Conservation (phyloP, 2,888 invertebrate genomes). For the Alentia gelatinosa region DNA sequence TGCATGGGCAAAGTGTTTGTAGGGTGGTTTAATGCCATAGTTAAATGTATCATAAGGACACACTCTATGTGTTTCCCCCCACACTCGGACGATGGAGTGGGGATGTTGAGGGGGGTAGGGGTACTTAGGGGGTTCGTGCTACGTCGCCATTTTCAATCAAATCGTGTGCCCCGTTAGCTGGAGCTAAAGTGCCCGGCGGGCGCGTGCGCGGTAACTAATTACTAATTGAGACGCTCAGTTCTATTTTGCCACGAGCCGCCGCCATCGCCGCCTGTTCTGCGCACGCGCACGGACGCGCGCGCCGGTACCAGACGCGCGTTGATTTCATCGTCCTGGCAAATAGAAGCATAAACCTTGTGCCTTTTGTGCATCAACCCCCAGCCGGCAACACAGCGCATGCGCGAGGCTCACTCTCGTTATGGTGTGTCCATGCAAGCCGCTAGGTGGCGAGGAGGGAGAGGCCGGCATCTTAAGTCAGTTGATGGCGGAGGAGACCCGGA, state of each 20-base stretch:
- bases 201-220: neutral
- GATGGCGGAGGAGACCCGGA: too few species aligned
- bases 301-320: neutral
- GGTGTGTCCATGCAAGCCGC: neutral
- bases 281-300: neutral
- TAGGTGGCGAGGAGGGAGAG: neutral
- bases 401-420: neutral
- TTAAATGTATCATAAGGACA: too few species aligned
- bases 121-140: constrained; percentile 17
- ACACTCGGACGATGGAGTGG: too few species aligned
- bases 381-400: neutral
- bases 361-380: neutral
- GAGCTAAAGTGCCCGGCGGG: constrained; percentile 26
- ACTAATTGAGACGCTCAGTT: constrained; percentile 27
- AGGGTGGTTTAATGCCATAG: too few species aligned
- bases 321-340: constrained; percentile 48
- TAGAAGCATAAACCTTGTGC: constrained; percentile 51
- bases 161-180: constrained; percentile 16
- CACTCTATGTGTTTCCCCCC: too few species aligned
- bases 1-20: too few species aligned
- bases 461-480: too few species aligned
- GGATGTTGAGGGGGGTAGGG: neutral
- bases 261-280: neutral
- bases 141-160: neutral
- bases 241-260: neutral